Base-by-base conservation (phyloP, 2,888 invertebrate species). In the Xanthorhoe spadicearia region DNA sequence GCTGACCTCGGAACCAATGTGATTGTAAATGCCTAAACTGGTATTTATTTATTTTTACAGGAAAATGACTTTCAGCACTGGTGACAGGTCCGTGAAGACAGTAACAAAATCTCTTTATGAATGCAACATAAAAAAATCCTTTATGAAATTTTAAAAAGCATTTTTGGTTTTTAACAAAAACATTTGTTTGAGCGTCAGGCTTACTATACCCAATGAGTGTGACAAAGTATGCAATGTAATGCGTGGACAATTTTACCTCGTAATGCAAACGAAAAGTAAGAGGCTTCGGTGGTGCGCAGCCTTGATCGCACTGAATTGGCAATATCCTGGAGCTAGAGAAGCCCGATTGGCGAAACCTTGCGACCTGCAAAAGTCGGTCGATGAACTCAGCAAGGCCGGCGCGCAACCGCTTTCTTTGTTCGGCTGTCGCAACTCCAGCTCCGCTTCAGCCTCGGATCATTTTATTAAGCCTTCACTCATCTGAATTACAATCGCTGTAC, bases 281-380 rank as follows among this genome's bases (percentile, higher is more conserved):
- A 90, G 90, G 89, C 82, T 81, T 78, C 81, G 78, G 84, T 84
- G 80, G 81, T 77, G 80, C 72, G 80, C 85, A 91, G 90, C 92
- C 92, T 92, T 92, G 92, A 90, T 89, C 87, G 88, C 83, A 77
- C 83, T 86, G 88, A 90, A 91, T 93, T 93, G 91, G 90, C 92
- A 93, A 92, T 92, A 92, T 92, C 92, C 92, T 92, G 91, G 92
- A 91, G 91, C 86, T 80, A 83, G 89, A 89, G 91, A 90, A 90
- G 90, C 89, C 88, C 88, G 92, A 87, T 88, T 92, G 92, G 92
- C 90, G 90, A 92, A 93, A 93, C 92, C 92, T 93, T 92, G 92
- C 89, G 90, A 90, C 90, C 90, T 83, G 92, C 92, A 87, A 89
- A 93, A 92, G 83, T 91, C 92, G 92, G 92, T 87, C 93, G 89